Evolutionary conservation across 2,797 vertebrate species (phyloP).

Genomic region (Apogon hyalosoma): DNA sequence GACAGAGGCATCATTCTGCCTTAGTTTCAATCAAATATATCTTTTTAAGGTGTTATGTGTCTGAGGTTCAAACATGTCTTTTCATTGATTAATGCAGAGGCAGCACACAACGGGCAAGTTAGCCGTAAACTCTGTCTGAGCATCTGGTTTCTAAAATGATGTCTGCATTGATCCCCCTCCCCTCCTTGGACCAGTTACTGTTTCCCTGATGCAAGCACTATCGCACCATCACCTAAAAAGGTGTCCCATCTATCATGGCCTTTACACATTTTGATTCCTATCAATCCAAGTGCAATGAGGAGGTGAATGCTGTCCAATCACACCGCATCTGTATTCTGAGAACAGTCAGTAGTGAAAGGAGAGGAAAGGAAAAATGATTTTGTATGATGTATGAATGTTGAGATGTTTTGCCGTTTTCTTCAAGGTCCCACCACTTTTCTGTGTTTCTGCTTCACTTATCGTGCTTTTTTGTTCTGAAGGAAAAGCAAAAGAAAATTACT

Average conservation of each 20-base stretch:
- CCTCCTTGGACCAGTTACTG: slow-evolving; percentile 7
- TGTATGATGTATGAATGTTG: slow-evolving; percentile 28
- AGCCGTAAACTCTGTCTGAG: slow-evolving; percentile 23
- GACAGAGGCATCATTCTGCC: slow-evolving; percentile 58
- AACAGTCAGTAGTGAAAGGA: slow-evolving; percentile 13
- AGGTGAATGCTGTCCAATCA: slow-evolving; percentile 62
- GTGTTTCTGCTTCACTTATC: slow-evolving; percentile 6
- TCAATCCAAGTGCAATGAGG: slow-evolving; percentile 57
- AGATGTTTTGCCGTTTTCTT: slow-evolving; percentile 31
- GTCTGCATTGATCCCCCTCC: slow-evolving; percentile 44
- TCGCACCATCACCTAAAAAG: slow-evolving; percentile 38
- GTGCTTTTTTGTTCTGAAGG: slow-evolving; percentile 12
- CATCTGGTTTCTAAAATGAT: slow-evolving; percentile 50
- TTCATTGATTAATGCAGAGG: slow-evolving; percentile 48
- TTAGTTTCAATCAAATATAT: slow-evolving; percentile 60
- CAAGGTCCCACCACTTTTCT: slow-evolving; percentile 39
- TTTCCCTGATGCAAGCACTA: slow-evolving; percentile 60
- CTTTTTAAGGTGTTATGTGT: slow-evolving; percentile 37
- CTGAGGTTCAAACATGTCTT: slow-evolving; percentile 29
- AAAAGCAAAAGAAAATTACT: slow-evolving; percentile 15
- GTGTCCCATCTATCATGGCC: slow-evolving; percentile 54
- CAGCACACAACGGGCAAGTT: slow-evolving; percentile 16
- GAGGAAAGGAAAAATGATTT: background rate
- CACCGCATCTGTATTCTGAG: slow-evolving; percentile 48
- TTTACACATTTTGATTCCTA: slow-evolving; percentile 59